A percentile compares a stretch with the other conserved stretches of the same genome.
These are phyloP conservation scores for Drosophila anomelani DNA, from an alignment of 2,888 invertebrate genomes.

Conservation along the genomic window DNA sequence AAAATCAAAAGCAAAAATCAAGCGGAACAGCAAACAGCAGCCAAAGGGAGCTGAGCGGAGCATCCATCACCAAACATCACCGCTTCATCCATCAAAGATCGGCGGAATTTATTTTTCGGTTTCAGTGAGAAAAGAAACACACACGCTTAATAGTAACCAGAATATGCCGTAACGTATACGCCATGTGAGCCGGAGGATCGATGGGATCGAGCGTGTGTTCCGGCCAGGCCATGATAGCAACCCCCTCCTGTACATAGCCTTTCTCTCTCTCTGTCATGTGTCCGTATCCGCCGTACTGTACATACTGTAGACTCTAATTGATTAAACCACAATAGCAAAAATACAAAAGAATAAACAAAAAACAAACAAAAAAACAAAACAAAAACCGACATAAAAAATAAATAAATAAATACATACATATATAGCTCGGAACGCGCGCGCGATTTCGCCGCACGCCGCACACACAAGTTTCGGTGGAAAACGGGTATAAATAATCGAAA, in stretches of 20 bases:
- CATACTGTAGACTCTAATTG: constrained; percentile 43
- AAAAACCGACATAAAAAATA: constrained; percentile 13
- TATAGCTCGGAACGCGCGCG: constrained; percentile 21
- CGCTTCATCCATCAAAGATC: constrained; percentile 16
- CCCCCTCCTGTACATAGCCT: constrained; percentile 46
- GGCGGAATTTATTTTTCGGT: constrained; percentile 29
- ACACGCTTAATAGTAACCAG: constrained; percentile 9
- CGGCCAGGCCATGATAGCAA: constrained; percentile 32
- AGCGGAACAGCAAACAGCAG: constrained; percentile 9
- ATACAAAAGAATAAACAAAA: constrained; percentile 4
- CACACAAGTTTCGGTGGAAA: constrained; percentile 83
- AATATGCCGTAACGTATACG: constrained; percentile 31
- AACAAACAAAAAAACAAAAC: constrained; percentile 1
- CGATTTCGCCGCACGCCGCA: constrained; percentile 16
- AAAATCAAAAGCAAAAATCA: constrained; percentile 22
- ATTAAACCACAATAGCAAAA: constrained; percentile 37
- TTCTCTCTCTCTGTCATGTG: constrained; percentile 30
- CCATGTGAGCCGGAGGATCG: constrained; percentile 47
- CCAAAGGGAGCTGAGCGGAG: not conserved
- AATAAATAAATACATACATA: constrained; percentile 25
- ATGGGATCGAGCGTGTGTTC: constrained; percentile 48
- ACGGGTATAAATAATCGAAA: constrained; percentile 66
- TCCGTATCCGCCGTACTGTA: constrained; percentile 26
- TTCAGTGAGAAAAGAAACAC: constrained; percentile 17
- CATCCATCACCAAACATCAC: constrained; percentile 3